phyloP scores from a whole-genome alignment of 37 sponge, comb jelly and placozoan genomes.

The Petrosia ficiformis region DNA sequence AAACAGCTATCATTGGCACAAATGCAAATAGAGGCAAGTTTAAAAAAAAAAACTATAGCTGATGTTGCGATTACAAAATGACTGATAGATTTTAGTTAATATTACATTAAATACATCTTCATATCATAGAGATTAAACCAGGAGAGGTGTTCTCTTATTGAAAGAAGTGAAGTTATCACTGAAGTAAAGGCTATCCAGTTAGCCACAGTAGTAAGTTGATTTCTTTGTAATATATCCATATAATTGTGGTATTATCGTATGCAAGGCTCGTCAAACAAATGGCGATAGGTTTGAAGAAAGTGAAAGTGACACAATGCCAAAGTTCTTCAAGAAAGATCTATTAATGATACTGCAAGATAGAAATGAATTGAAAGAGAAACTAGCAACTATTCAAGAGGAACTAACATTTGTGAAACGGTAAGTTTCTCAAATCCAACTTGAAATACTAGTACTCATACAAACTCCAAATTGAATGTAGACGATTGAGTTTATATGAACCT shows the following conservation, averaged over 20 bases:
- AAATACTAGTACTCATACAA: no score
- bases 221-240: no score
- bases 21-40: background rate
- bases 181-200: background rate
- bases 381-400: slow-evolving; percentile 48
- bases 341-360: slow-evolving; percentile 48
- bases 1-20: slow-evolving; percentile 2
- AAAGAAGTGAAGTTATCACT: background rate
- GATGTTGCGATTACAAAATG: no score
- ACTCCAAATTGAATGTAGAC: no score
- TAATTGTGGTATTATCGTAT: no score
- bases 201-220: background rate
- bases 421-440: no score
- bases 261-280: background rate
- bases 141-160: background rate
- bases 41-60: no score
- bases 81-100: no score
- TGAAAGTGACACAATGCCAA: slow-evolving; percentile 12
- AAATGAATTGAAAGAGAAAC: slow-evolving; percentile 40
- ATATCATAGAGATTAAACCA: background rate
- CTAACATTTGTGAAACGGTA: slow-evolving; percentile 13
- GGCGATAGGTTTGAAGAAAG: background rate
- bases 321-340: slow-evolving; percentile 60
- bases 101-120: background rate
- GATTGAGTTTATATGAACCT: no score